Percentiles rank a stretch among this genome's conserved stretches.
Conservation (phyloP, 2,888 invertebrate species). For the Onchidella celtica region DNA sequence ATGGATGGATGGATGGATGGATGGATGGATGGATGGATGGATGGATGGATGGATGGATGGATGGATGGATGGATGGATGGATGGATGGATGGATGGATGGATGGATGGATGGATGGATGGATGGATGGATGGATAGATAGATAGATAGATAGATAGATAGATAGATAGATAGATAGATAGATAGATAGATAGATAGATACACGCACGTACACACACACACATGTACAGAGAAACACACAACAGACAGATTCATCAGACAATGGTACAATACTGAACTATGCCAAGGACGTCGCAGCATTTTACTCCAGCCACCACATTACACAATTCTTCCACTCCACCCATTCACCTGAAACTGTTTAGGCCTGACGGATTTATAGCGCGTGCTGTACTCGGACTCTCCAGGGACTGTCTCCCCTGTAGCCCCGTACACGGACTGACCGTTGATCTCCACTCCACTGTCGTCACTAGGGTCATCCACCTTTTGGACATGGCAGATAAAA, state of each 20-base stretch:
- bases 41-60: constrained; percentile 6
- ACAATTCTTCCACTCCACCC: no score
- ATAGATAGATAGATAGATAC: neutral
- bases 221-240: neutral
- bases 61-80: neutral
- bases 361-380: neutral
- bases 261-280: neutral
- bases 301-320: no score
- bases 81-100: neutral
- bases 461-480: constrained; percentile 86
- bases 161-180: constrained; percentile 1
- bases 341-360: neutral
- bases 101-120: constrained; percentile 5
- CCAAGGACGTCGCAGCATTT: neutral
- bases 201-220: neutral
- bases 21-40: neutral
- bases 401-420: neutral
- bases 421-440: constrained; percentile 43
- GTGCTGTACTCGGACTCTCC: neutral
- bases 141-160: neutral
- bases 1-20: neutral
- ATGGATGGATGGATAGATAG: neutral
- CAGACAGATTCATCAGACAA: neutral
- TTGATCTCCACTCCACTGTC: constrained; percentile 95
- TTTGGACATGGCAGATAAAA: neutral